phyloP scores from a whole-genome alignment of 2,113 vertebrate species.

The Nematolebias whitei region DNA sequence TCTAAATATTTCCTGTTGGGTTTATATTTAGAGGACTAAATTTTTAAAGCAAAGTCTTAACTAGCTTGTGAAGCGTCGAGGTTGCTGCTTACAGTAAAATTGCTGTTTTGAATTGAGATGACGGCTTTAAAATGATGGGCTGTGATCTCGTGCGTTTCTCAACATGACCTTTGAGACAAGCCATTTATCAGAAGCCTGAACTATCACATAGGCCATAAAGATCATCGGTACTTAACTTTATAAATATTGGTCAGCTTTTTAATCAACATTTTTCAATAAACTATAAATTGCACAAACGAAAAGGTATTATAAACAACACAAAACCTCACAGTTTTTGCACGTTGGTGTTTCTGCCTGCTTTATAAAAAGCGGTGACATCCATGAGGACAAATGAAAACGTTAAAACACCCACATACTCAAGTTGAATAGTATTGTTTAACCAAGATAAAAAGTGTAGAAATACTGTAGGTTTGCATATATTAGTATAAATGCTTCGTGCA shows the following conservation, averaged over 20 bases:
- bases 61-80: too few species aligned
- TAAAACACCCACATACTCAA: neutral
- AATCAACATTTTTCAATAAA: neutral
- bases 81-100: neutral
- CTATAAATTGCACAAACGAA: neutral
- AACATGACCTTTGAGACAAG: neutral
- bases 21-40: too few species aligned
- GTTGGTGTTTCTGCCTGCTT: neutral
- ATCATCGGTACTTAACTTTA: neutral
- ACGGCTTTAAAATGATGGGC: too few species aligned
- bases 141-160: neutral
- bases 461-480: slow-evolving; percentile 19
- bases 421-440: neutral
- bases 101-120: neutral
- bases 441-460: slow-evolving; percentile 16
- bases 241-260: neutral
- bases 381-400: neutral
- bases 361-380: neutral
- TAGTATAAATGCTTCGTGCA: slow-evolving; percentile 22
- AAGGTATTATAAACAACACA: neutral
- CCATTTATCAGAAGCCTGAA: neutral
- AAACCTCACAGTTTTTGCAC: neutral
- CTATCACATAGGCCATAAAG: neutral
- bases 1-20: too few species aligned
- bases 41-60: too few species aligned